phyloP scores from a whole-genome alignment of 2,797 vertebrate species.

The Hydrolagus colliei region DNA sequence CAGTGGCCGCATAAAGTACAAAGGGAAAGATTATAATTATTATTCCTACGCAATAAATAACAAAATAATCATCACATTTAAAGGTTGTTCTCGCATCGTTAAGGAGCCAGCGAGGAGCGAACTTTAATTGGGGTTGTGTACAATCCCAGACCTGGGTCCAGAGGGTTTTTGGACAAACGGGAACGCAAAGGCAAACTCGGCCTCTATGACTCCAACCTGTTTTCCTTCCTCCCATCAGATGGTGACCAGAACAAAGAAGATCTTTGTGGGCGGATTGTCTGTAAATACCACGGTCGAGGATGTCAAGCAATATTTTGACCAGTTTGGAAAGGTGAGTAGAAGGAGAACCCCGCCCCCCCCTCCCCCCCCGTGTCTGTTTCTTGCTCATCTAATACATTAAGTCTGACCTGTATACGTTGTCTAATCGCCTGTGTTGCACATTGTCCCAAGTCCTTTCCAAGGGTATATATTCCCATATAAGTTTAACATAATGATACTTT shows the following conservation, averaged over 20 bases:
- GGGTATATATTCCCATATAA: background rate
- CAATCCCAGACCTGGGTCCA: too few relatives aligned
- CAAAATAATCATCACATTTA: too few relatives aligned
- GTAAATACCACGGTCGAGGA: slow-evolving; percentile 97
- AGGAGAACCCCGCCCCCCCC: background rate
- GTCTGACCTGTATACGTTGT: background rate
- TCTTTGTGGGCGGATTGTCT: slow-evolving; percentile 93
- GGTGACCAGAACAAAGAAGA: slow-evolving; percentile 98
- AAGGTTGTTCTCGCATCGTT: too few relatives aligned
- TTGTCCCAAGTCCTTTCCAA: background rate
- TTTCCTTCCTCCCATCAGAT: slow-evolving; percentile 66
- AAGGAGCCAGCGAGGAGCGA: too few relatives aligned
- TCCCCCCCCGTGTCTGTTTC: too few relatives aligned
- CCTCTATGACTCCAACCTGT: background rate
- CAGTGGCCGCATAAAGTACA: too few relatives aligned
- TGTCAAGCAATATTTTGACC: slow-evolving; percentile 96
- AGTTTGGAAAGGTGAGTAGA: slow-evolving; percentile 89
- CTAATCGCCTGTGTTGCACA: slow-evolving; percentile 7
- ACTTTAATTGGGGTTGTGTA: too few relatives aligned
- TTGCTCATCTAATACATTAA: too few relatives aligned
- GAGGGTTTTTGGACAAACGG: background rate
- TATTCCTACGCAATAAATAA: too few relatives aligned
- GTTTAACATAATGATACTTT: background rate
- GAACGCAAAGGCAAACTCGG: background rate
- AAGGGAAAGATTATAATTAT: too few relatives aligned